Evolutionary conservation across 2,797 vertebrate genomes (phyloP).

Genomic region (Discoglossus pictus): DNA sequence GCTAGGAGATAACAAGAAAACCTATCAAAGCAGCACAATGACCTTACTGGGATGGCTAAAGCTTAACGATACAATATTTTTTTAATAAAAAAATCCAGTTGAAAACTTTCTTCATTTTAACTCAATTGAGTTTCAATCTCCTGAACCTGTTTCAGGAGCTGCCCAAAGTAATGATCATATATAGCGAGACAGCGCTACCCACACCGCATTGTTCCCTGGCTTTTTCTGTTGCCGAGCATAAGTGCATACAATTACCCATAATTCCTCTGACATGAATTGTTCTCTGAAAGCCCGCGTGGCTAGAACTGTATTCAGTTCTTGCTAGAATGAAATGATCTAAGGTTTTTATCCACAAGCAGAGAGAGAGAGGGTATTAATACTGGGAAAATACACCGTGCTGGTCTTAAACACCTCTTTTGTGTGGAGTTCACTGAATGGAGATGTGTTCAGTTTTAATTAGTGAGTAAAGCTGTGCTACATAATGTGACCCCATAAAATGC

Average conservation of each 20-base stretch:
- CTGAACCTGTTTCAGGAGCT: conserved; percentile 51
- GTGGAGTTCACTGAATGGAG: no score
- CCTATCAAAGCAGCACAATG: conserved; percentile 53
- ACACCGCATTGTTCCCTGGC: conserved; percentile 53
- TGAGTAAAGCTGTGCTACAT: no score
- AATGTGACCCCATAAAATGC: no score
- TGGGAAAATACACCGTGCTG: no score
- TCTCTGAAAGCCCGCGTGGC: no score
- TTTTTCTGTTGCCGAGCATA: conserved; percentile 59
- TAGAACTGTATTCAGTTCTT: no score
- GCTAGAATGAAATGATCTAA: no score
- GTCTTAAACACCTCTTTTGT: no score
- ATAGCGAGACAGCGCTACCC: conserved; percentile 52
- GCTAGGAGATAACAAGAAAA: conserved; percentile 55
- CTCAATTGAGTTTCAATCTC: conserved; percentile 54
- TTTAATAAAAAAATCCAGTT: neutral
- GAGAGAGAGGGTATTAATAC: no score
- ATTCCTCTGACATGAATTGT: conserved; percentile 19
- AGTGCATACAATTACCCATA: conserved; percentile 60
- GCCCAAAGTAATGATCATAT: conserved; percentile 59
- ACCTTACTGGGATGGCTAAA: conserved; percentile 60
- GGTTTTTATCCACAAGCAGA: no score
- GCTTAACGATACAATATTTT: conserved; percentile 35
- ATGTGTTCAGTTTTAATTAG: no score
- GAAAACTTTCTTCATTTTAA: conserved; percentile 51